Evolutionary conservation across 2,888 invertebrate genomes (phyloP), one percentile per base, ranked within the genome.

Genomic region (Bimastos eiseni): DNA sequence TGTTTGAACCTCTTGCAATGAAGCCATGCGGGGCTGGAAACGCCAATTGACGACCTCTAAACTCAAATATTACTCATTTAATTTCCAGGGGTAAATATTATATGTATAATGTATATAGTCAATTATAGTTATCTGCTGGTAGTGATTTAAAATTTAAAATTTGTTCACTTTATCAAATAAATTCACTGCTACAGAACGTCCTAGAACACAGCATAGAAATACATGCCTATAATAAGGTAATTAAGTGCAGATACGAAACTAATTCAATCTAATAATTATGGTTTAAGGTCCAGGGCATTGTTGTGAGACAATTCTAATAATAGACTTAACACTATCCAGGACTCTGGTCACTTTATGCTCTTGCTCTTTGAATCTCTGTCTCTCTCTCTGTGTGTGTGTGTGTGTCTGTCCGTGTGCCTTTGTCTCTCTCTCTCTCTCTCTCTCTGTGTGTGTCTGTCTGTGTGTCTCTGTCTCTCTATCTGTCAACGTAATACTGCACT

Each of bases 171-270:
- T 70, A 17, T 8, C 0, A 70, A 30, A n/a, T 1, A 5, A 49
- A 30, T n/a, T 70, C 70, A n/a, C 70, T 70, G 30, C 70, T 70
- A 13, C 70, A 70, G 11, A 70, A 4, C 30, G 70, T 70, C n/a
- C 2, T n/a, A 30, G 17, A 70, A n/a, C 15, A 41, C n/a, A n/a
- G n/a, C n/a, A n/a, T n/a, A n/a, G n/a, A 41, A 8, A 38, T 15
- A 44, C n/a, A n/a, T n/a, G n/a, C 8, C 70, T n/a, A n/a, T n/a
- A n/a, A 8, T 11, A 70, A 70, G 0, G 70, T 70, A 49, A 49
- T 49, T 49, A n/a, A n/a, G n/a, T 70, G 70, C 70, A 70, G 70
- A n/a, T 49, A 49, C n/a, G 70, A 49, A 70, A 70, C 70, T n/a
- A 70, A 70, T 70, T n/a, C 5, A 70, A 70, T 70, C 70, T n/a